Evolutionary conservation across 2,888 invertebrate species (phyloP).

Genomic region (Coremacera marginata): DNA sequence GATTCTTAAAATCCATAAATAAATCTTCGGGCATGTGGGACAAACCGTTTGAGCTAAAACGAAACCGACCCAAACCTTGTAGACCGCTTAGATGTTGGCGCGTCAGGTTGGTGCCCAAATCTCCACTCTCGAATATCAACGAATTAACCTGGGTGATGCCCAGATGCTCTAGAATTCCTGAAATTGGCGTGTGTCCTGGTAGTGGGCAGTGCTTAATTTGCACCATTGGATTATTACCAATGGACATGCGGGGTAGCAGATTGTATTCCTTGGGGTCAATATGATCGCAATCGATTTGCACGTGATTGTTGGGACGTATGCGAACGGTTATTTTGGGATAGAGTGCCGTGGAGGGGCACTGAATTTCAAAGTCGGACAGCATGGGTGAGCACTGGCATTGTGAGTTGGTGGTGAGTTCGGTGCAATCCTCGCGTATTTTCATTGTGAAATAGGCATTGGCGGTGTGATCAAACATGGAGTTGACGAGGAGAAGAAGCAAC

Average conservation of each 20-base stretch:
- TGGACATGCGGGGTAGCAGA: slow-evolving; percentile 61
- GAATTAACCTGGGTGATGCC: slow-evolving; percentile 65
- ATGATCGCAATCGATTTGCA: slow-evolving; percentile 65
- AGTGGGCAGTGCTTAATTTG: slow-evolving; percentile 66
- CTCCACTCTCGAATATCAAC: slow-evolving; percentile 72
- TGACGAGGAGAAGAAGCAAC: neutral
- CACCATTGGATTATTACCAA: slow-evolving; percentile 61
- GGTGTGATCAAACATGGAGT: slow-evolving; percentile 23
- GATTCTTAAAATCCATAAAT: slow-evolving; percentile 73
- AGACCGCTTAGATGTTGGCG: slow-evolving; percentile 74
- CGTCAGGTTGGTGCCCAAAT: slow-evolving; percentile 71
- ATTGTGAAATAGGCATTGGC: slow-evolving; percentile 45
- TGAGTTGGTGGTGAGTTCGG: slow-evolving; percentile 54
- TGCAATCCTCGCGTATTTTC: slow-evolving; percentile 59
- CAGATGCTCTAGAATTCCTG: slow-evolving; percentile 63
- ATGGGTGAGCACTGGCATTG: slow-evolving; percentile 62
- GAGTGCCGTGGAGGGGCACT: slow-evolving; percentile 58
- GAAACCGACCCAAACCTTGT: slow-evolving; percentile 71
- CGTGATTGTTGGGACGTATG: slow-evolving; percentile 59
- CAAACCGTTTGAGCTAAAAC: slow-evolving; percentile 75
- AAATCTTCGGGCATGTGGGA: slow-evolving; percentile 75
- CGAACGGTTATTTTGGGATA: slow-evolving; percentile 61
- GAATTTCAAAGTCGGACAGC: slow-evolving; percentile 63
- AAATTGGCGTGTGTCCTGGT: slow-evolving; percentile 69
- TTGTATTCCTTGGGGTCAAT: slow-evolving; percentile 61